Evolutionary conservation across 2,888 invertebrate species (phyloP), one percentile per base, ranked within the genome.

Genomic region (Cheiracanthium punctorium): DNA sequence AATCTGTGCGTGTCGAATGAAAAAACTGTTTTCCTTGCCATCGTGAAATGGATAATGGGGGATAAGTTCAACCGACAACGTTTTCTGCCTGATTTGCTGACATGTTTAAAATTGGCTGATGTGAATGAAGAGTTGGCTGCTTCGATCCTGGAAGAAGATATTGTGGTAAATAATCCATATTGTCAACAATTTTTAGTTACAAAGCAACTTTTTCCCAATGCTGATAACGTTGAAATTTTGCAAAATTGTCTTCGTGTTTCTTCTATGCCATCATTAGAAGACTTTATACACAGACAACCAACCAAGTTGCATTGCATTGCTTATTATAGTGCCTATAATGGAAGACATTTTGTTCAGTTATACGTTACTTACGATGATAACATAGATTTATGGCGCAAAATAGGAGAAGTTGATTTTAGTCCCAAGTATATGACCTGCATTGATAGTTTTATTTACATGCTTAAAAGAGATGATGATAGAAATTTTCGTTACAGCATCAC

Each of bases 301-400:
- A 58, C 10, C 1, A 58, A 17, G 10, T 1, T 58, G 7, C 28
- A 58, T 24, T 24, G 67, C n/a, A 33, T 81, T 8, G 37, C 69
- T 10, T 28, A 70, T 14, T 30, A 37, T 24, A 24, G n/a, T 24
- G 41, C 24, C 0, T 41, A 30, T 24, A 14, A 37, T 29, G 8
- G 4, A 1, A 28, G 17, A 10, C 17, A 52, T 29, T 29, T 12
- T n/a, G 29, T 73, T n/a, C 24, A 73, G 32, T 2, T 67, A 28
- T 72, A 33, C 20, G 0, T 48, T n/a, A 73, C 30, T 1, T 75
- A 41, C n/a, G 82, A 82, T 33, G 37, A 58, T 28, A n/a, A 81
- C 24, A 28, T 81, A 2, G 75, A 82, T 14, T 29, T 75, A 7
- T 70, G 69, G 82, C 69, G 30, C 24, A 70, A 75, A 58, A 30